A percentile compares a stretch with the other conserved stretches of the same genome.
Conservation (phyloP, 2,113 vertebrate genomes). For the Salvator merianae region DNA sequence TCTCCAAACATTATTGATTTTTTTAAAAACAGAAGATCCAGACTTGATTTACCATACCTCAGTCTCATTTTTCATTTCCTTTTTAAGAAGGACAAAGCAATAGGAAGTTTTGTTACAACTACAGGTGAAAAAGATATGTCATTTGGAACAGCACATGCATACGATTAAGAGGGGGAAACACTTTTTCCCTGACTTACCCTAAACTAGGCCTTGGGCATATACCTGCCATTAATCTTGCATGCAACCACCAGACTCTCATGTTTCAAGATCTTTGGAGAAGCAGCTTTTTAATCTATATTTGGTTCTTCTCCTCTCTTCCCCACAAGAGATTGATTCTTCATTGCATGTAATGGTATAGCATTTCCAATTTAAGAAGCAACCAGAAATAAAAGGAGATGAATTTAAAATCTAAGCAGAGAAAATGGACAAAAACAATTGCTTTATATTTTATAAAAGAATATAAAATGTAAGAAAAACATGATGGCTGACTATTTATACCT, state of each 20-base stretch:
- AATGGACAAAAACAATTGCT: slow-evolving; percentile 67
- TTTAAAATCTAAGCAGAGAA: slow-evolving; percentile 65
- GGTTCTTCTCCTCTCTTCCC: slow-evolving; percentile 60
- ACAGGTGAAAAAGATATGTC: slow-evolving; percentile 13
- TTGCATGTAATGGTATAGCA: slow-evolving; percentile 77
- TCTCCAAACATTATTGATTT: slow-evolving; percentile 38
- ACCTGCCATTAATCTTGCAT: slow-evolving; percentile 79
- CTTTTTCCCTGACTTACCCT: slow-evolving; percentile 51
- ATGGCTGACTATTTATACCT: slow-evolving; percentile 46
- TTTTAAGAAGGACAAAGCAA: background rate
- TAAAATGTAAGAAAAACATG: slow-evolving; percentile 14
- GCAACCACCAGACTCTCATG: slow-evolving; percentile 73
- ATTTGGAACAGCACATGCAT: slow-evolving; percentile 34
- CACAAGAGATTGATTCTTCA: slow-evolving; percentile 77
- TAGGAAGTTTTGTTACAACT: background rate
- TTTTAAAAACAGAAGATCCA: slow-evolving; percentile 26
- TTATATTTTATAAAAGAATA: slow-evolving; percentile 46
- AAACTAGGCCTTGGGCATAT: slow-evolving; percentile 59
- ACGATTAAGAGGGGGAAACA: slow-evolving; percentile 11
- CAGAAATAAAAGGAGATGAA: slow-evolving; percentile 69
- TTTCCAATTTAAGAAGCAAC: slow-evolving; percentile 82
- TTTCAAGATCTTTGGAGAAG: slow-evolving; percentile 75
- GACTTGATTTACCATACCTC: slow-evolving; percentile 27
- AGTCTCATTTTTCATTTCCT: slow-evolving; percentile 25
- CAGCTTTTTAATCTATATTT: slow-evolving; percentile 82